A percentile compares a stretch with the other conserved stretches of the same genome.
Evolutionary conservation across 53 echinoderm and acorn worm genomes (phyloP).

Genomic region (Arbacia lixula): DNA sequence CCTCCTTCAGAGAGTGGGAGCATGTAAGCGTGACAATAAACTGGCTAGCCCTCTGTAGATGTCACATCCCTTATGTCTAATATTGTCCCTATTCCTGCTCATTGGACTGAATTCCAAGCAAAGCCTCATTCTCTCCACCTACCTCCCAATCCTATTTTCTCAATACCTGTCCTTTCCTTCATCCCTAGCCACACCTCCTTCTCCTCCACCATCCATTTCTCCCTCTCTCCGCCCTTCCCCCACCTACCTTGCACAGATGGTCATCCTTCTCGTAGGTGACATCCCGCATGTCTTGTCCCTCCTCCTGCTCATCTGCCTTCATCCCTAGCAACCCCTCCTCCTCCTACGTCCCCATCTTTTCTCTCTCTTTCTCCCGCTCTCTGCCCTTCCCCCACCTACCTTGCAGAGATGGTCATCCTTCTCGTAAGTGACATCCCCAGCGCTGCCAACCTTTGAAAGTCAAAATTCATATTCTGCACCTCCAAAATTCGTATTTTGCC

Average conservation of each 20-base stretch:
- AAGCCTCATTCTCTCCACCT: not conserved
- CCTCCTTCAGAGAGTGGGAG: too few species aligned
- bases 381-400: slow-evolving; percentile 44
- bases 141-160: not conserved
- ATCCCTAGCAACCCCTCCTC: slow-evolving; percentile 91
- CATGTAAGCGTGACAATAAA: too few species aligned
- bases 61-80: too few species aligned
- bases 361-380: not conserved
- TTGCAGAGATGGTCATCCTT: slow-evolving; percentile 77
- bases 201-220: not conserved
- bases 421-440: slow-evolving; percentile 75
- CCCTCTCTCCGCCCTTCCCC: not conserved
- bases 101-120: not conserved
- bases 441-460: too few species aligned
- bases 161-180: not conserved
- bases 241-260: slow-evolving; percentile 82
- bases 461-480: too few species aligned
- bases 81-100: not conserved
- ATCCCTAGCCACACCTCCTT: not conserved
- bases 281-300: slow-evolving; percentile 75
- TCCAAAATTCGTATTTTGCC: too few species aligned
- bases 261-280: slow-evolving; percentile 77
- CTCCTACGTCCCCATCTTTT: slow-evolving; percentile 62
- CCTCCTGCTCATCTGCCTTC: slow-evolving; percentile 71
- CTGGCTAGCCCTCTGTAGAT: too few species aligned